Evolutionary conservation across 2,113 vertebrate genomes (phyloP).

Genomic region (Oryzias curvinotus): DNA sequence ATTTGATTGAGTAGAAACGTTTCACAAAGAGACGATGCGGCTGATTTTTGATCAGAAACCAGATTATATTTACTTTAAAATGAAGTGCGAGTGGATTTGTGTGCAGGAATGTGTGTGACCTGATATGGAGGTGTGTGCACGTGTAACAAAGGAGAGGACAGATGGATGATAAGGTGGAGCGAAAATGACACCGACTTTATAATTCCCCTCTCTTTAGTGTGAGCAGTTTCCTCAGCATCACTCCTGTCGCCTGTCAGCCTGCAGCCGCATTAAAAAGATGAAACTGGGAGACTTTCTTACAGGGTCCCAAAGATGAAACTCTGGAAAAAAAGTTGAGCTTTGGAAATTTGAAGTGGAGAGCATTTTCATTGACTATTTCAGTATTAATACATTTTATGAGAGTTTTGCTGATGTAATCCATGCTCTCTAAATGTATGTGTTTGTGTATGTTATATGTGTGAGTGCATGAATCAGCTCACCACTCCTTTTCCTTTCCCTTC

Average conservation of each 20-base stretch:
- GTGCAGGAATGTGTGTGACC: slow-evolving; percentile 16
- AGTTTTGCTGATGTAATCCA: no score
- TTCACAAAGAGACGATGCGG: background rate
- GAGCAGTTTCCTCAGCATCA: slow-evolving; percentile 1
- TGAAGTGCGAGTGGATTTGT: slow-evolving; percentile 20
- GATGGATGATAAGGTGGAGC: slow-evolving; percentile 61
- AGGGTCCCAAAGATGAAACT: no score
- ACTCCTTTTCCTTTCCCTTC: no score
- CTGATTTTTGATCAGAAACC: slow-evolving; percentile 12
- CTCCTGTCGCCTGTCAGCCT: slow-evolving; percentile 8
- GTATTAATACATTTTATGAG: no score
- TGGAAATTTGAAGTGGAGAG: no score
- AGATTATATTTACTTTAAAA: slow-evolving; percentile 25
- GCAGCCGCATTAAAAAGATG: background rate
- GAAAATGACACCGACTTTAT: slow-evolving; percentile 43
- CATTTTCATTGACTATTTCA: no score
- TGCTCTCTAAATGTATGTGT: no score
- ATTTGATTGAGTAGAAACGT: slow-evolving; percentile 16
- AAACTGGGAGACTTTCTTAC: background rate
- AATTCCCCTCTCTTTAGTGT: slow-evolving; percentile 8
- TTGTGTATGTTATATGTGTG: no score
- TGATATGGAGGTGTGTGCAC: slow-evolving; percentile 1
- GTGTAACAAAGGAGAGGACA: slow-evolving; percentile 30
- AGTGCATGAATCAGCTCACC: no score
- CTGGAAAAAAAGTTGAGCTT: no score